Percentiles rank a stretch among this genome's conserved stretches.
Conservation (phyloP, 2,888 invertebrate species). For the Volucella inanis region DNA sequence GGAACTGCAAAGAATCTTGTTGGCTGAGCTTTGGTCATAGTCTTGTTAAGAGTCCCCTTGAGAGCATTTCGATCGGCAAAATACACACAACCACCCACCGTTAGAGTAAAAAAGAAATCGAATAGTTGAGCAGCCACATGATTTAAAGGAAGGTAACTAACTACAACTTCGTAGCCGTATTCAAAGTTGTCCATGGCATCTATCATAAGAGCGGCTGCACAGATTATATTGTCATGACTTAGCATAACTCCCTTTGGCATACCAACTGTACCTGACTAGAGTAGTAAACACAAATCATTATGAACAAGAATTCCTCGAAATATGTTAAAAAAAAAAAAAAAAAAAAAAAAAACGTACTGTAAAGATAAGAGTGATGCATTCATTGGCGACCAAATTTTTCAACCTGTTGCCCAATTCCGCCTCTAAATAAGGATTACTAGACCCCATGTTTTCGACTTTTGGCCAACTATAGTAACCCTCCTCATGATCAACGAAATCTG, state of each 20-base stretch:
- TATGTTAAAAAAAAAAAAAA: conserved; percentile 66
- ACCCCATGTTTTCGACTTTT: conserved; percentile 80
- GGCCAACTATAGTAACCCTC: conserved; percentile 80
- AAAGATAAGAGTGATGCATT: conserved; percentile 92
- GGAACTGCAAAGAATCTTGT: conserved; percentile 94
- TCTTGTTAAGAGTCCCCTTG: conserved; percentile 90
- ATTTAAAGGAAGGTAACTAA: conserved; percentile 93
- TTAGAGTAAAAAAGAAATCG: conserved; percentile 86
- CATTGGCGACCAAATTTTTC: conserved; percentile 88
- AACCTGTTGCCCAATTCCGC: conserved; percentile 86
- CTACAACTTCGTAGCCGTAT: conserved; percentile 85
- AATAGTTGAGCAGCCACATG: conserved; percentile 93
- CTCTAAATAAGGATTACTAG: conserved; percentile 86
- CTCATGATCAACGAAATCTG: conserved; percentile 78
- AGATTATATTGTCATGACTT: conserved; percentile 92
- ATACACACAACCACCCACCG: conserved; percentile 84
- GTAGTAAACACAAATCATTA: conserved; percentile 59
- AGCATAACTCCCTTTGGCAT: conserved; percentile 96
- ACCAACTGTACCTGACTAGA: conserved; percentile 93
- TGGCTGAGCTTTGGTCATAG: conserved; percentile 89
- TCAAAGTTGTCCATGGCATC: conserved; percentile 84
- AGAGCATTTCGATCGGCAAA: conserved; percentile 95
- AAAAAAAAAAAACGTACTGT: conserved; percentile 86
- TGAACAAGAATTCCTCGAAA: background rate
- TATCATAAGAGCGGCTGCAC: conserved; percentile 85